These are phyloP conservation scores for Phymastichus coffea DNA, from an alignment of 1,140 invertebrate genomes.

Conservation along the genomic window DNA sequence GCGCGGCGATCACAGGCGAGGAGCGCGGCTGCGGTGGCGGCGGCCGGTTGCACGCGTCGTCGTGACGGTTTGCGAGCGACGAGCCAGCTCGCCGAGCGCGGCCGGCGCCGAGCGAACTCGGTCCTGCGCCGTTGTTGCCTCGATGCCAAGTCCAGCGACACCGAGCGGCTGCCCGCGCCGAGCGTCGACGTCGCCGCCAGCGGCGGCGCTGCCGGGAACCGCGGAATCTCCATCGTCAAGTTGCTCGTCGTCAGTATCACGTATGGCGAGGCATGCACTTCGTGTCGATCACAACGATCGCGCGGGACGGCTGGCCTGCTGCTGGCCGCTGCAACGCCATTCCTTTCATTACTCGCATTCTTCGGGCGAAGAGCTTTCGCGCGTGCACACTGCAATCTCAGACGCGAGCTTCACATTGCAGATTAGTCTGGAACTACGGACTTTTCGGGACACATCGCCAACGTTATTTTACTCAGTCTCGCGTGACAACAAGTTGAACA, in stretches of 20 bases:
- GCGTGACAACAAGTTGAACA: no score
- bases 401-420: no score
- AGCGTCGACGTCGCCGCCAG: constrained; percentile 24
- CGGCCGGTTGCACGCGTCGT: constrained; percentile 15
- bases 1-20: no score
- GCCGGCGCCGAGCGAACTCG: neutral
- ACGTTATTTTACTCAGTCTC: no score
- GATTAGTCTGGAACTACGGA: no score
- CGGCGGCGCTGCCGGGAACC: constrained; percentile 45
- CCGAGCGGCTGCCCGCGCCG: constrained; percentile 19
- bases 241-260: constrained; percentile 26
- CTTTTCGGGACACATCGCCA: no score
- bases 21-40: neutral
- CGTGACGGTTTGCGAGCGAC: neutral
- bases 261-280: neutral
- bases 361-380: no score
- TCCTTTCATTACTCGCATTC: no score
- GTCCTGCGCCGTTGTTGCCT: neutral
- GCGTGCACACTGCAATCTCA: no score
- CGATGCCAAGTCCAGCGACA: constrained; percentile 27
- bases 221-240: constrained; percentile 46
- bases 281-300: neutral
- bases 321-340: no score
- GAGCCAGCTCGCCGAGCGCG: constrained; percentile 15
- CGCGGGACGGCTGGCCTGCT: neutral